Conservation (phyloP, 2,888 invertebrate genomes). For the Notodonta ziczac region DNA sequence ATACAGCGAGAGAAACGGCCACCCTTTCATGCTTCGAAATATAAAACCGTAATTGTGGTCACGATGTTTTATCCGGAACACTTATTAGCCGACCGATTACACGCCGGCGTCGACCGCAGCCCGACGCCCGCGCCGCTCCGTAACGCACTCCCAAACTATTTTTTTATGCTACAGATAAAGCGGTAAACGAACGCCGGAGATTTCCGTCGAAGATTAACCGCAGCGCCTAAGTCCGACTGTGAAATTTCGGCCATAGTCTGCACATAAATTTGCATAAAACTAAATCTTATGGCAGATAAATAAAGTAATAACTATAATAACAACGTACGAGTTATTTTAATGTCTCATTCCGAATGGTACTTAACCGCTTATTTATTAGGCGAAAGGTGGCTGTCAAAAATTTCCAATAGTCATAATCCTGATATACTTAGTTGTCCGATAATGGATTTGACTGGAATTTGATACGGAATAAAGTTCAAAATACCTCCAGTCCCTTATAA, state of each 20-base stretch:
- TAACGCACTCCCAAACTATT: slow-evolving; percentile 6
- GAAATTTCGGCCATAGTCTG: slow-evolving; percentile 22
- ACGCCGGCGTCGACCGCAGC: slow-evolving; percentile 17
- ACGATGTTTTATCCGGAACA: slow-evolving; percentile 49
- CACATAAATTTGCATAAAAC: slow-evolving; percentile 34
- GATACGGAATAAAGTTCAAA: slow-evolving; percentile 61
- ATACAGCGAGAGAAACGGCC: slow-evolving; percentile 56
- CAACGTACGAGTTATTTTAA: slow-evolving; percentile 35
- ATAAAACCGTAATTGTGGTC: slow-evolving; percentile 66
- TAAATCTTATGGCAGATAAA: slow-evolving; percentile 30
- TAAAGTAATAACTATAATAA: slow-evolving; percentile 34
- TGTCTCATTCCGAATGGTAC: slow-evolving; percentile 23
- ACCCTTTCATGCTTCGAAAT: slow-evolving; percentile 63
- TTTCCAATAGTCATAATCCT: slow-evolving; percentile 52
- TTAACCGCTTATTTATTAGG: slow-evolving; percentile 28
- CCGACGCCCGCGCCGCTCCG: not conserved
- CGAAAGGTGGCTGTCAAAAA: slow-evolving; percentile 48
- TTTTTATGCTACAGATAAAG: slow-evolving; percentile 10
- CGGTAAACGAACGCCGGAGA: slow-evolving; percentile 9
- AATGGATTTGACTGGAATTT: slow-evolving; percentile 49
- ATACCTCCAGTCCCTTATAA: slow-evolving; percentile 44
- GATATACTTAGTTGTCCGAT: slow-evolving; percentile 56
- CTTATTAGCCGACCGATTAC: slow-evolving; percentile 46
- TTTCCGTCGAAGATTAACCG: slow-evolving; percentile 13
- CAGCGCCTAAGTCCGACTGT: slow-evolving; percentile 22